Evolutionary conservation across 2,113 vertebrate species (phyloP).

Genomic region (Carlito syrichta): DNA sequence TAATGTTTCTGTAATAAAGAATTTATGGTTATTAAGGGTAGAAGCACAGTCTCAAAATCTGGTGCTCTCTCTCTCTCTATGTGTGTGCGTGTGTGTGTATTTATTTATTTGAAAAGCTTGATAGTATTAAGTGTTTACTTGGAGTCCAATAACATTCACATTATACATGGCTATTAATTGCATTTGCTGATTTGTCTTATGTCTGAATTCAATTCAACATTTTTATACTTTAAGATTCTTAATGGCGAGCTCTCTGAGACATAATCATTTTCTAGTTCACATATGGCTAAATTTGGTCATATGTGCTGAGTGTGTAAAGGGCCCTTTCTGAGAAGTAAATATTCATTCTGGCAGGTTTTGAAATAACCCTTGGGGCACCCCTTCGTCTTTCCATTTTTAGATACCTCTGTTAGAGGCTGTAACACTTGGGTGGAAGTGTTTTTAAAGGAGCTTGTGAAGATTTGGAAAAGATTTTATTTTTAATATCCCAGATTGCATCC

Average conservation of each 20-base stretch:
- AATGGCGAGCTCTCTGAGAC: background rate
- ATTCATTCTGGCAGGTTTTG: conserved; percentile 64
- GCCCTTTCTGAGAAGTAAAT: conserved; percentile 54
- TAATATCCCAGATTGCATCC: conserved; percentile 72
- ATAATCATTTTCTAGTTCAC: background rate
- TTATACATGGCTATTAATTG: background rate
- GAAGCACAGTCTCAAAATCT: conserved; percentile 4
- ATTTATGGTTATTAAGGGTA: background rate
- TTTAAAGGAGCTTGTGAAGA: conserved; percentile 57
- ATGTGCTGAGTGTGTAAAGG: conserved; percentile 20
- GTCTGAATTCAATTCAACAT: conserved; percentile 13
- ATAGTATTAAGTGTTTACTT: background rate
- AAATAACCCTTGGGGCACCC: conserved; percentile 43
- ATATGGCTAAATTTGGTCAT: conserved; percentile 60
- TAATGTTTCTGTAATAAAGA: background rate
- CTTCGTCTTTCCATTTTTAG: conserved; percentile 67
- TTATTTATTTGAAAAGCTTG: conserved; percentile 10
- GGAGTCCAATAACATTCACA: background rate
- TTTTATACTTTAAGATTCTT: conserved; percentile 42
- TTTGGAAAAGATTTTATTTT: conserved; percentile 74
- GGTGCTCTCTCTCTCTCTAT: no score
- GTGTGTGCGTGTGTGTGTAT: no score
- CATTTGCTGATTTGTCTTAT: conserved; percentile 8
- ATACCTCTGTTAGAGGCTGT: conserved; percentile 40
- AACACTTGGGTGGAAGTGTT: conserved; percentile 60